Percentiles rank a stretch among this genome's conserved stretches.
phyloP scores from a whole-genome alignment of 2,888 invertebrate genomes.

The Drosophila borealis region DNA sequence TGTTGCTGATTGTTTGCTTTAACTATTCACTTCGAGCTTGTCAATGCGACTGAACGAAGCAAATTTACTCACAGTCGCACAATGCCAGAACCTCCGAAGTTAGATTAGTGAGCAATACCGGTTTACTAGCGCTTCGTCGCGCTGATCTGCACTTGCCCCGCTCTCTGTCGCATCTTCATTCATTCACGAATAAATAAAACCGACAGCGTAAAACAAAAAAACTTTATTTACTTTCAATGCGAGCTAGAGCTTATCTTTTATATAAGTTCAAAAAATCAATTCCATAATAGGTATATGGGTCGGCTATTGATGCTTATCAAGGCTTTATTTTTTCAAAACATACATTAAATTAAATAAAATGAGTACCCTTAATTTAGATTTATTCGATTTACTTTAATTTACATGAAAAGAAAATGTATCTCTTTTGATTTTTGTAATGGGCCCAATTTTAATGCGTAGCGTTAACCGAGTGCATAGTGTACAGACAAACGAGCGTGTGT shows the following conservation, averaged over 20 bases:
- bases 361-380: no score
- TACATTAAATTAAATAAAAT: no score
- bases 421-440: no score
- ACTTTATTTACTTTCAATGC: slow-evolving; percentile 4
- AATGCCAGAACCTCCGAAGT: slow-evolving; percentile 3
- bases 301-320: no score
- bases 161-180: background rate
- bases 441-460: no score
- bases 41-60: slow-evolving; percentile 40
- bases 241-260: background rate
- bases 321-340: no score
- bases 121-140: slow-evolving; percentile 32
- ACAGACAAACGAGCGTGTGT: no score
- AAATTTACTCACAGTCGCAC: slow-evolving; percentile 1
- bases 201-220: slow-evolving; percentile 1
- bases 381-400: no score
- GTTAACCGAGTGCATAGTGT: no score
- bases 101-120: slow-evolving; percentile 22
- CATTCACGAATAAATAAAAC: slow-evolving; percentile 18
- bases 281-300: no score
- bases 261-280: background rate
- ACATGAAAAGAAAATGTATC: no score
- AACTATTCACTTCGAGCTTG: slow-evolving; percentile 44
- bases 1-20: slow-evolving; percentile 36
- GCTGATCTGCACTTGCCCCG: background rate